Evolutionary conservation across 2,797 vertebrate genomes (phyloP).

Genomic region (Prionace glauca): DNA sequence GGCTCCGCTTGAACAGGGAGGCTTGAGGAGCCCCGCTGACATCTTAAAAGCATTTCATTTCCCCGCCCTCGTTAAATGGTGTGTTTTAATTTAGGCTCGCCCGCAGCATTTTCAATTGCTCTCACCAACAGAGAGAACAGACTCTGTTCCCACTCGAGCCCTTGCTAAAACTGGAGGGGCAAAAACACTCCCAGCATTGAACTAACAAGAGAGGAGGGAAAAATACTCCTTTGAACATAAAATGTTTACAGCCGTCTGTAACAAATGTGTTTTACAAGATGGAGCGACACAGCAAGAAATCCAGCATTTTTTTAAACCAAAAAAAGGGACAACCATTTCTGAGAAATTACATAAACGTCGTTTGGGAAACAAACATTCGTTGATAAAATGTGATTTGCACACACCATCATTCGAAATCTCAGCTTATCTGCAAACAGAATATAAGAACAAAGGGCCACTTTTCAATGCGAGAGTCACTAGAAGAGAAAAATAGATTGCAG

Average conservation of each 20-base stretch:
- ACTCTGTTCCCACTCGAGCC: not conserved
- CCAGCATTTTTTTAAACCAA: not conserved
- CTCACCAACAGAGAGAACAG: not conserved
- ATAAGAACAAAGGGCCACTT: not conserved
- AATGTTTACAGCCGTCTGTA: not conserved
- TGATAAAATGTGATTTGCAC: not conserved
- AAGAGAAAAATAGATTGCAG: not conserved
- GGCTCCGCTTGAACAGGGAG: not conserved
- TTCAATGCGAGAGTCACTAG: not conserved
- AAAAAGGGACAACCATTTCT: not conserved
- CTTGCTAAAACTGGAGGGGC: not conserved
- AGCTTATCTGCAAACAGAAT: not conserved
- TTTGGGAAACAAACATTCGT: not conserved
- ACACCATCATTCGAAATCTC: not conserved
- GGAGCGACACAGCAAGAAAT: not conserved
- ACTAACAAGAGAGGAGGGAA: too few species aligned
- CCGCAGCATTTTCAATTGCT: not conserved
- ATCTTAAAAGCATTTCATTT: slow-evolving; percentile 15
- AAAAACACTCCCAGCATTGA: not conserved
- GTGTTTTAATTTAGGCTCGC: not conserved
- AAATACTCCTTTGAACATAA: not conserved
- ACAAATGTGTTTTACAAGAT: slow-evolving; percentile 15
- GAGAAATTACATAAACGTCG: not conserved
- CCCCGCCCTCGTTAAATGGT: slow-evolving; percentile 5
- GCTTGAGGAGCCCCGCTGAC: not conserved